Evolutionary conservation across 2,113 vertebrate species (phyloP).

Genomic region (Muntiacus muntjak): DNA sequence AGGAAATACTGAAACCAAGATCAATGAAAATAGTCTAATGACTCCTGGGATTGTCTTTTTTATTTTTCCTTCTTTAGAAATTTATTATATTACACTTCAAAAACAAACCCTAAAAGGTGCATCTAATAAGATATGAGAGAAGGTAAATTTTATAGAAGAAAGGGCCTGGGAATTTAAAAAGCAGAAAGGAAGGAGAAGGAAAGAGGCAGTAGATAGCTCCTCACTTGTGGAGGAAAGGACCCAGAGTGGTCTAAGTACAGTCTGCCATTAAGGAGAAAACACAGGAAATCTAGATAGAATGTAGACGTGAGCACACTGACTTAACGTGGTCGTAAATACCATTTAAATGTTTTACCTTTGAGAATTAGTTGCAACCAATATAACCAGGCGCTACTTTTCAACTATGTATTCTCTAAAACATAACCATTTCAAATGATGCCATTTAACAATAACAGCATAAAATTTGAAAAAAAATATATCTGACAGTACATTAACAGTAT

Average conservation of each 20-base stretch:
- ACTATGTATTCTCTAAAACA: not conserved
- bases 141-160: not conserved
- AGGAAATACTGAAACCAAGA: not conserved
- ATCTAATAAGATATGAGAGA: conserved; percentile 21
- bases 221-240: not conserved
- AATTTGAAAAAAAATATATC: not conserved
- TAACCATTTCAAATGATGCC: conserved; percentile 11
- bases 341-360: not conserved
- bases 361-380: conserved; percentile 19
- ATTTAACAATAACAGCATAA: not conserved
- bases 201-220: not conserved
- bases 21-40: not conserved
- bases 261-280: not conserved
- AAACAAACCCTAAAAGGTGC: not conserved
- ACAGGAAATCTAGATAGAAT: not conserved
- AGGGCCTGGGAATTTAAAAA: not conserved
- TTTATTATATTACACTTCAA: not conserved
- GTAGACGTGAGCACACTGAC: not conserved
- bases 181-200: not conserved
- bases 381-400: not conserved
- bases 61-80: not conserved
- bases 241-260: not conserved
- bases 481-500: conserved; percentile 2
- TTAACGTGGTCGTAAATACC: not conserved
- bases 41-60: not conserved